These are phyloP conservation scores for Yponomeuta cagnagella DNA, from an alignment of 2,888 invertebrate genomes.

Conservation along the genomic window DNA sequence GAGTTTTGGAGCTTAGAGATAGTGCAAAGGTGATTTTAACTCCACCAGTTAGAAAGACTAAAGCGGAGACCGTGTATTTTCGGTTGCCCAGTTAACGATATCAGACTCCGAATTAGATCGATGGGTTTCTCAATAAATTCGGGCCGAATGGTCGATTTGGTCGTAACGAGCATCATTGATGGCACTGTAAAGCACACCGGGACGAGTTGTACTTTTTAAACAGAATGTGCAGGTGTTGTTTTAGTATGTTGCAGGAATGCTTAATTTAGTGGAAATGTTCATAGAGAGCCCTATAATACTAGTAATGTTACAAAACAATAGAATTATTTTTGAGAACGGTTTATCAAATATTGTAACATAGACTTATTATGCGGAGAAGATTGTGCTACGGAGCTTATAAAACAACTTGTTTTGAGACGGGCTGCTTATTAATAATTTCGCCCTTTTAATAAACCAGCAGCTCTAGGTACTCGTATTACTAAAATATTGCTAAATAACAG, in stretches of 20 bases:
- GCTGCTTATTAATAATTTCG: too few relatives aligned
- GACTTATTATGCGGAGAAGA: too few relatives aligned
- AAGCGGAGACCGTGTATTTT: background rate
- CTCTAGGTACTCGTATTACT: too few relatives aligned
- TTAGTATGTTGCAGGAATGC: background rate
- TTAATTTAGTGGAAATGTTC: background rate
- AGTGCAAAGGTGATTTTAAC: too few relatives aligned
- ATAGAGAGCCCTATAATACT: background rate
- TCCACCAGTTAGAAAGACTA: background rate
- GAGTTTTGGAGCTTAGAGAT: too few relatives aligned
- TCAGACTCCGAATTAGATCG: background rate
- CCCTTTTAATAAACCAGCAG: too few relatives aligned
- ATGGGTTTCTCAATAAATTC: constrained; percentile 15
- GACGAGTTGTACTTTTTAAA: background rate
- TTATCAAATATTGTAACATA: too few relatives aligned
- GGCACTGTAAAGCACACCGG: constrained; percentile 13
- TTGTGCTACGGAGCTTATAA: too few relatives aligned
- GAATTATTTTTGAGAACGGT: too few relatives aligned
- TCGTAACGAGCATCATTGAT: constrained; percentile 6
- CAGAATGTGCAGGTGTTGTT: background rate
- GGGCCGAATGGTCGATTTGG: constrained; percentile 7
- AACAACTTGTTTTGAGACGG: too few relatives aligned
- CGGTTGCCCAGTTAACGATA: background rate
- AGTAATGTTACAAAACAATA: background rate
- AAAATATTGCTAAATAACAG: too few relatives aligned